Evolutionary conservation across 2,113 vertebrate genomes (phyloP), one percentile per base, ranked within the genome.

Genomic region (Phyllostomus hastatus): DNA sequence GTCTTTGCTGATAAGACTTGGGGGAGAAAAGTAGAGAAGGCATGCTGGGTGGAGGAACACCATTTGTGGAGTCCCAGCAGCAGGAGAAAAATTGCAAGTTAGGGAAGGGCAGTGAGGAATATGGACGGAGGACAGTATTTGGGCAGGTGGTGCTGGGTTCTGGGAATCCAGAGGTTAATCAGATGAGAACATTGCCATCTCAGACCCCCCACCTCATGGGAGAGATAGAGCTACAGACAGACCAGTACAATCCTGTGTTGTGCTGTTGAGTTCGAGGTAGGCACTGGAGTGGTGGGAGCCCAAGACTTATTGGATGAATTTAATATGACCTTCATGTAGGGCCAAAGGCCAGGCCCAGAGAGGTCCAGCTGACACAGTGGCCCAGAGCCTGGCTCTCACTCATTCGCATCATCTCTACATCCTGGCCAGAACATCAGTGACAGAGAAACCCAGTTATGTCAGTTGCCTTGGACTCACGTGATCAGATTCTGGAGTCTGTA

Each of bases 401-500:
- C 70, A n/a, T 33, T 48, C 54, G 35, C 52, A 43, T 43, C 59
- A 33, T 50, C 79, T 72, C 38, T 46, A 24, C 1, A 26, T 76
- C 52, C 12, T 4, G 22, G n/a, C 46, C 10, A 64, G 57, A 67
- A 38, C 17, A 35, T 69, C 41, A 20, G 24, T 3, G 73, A 46
- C 54, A 33, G 70, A 84, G 76, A 33, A 50, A 16, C 50, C 50
- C 50, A 9, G 10, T 48, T 28, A 11, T 8, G 5, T 5, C 11
- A 12, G 57, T 28, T 48, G 70, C 67, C 59, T 28, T 12, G 35
- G 50, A 7, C 20, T 70, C 67, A 33, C 0, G 0, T 5, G 43
- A 43, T 50, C 14, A 38, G 24, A 10, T 48, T 80, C 66, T 38
- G 50, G 35, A 64, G 52, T 48, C 72, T n/a, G 31, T 16, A 2